Evolutionary conservation across 2,888 invertebrate species (phyloP).

Genomic region (Caenorhabditis sp.): DNA sequence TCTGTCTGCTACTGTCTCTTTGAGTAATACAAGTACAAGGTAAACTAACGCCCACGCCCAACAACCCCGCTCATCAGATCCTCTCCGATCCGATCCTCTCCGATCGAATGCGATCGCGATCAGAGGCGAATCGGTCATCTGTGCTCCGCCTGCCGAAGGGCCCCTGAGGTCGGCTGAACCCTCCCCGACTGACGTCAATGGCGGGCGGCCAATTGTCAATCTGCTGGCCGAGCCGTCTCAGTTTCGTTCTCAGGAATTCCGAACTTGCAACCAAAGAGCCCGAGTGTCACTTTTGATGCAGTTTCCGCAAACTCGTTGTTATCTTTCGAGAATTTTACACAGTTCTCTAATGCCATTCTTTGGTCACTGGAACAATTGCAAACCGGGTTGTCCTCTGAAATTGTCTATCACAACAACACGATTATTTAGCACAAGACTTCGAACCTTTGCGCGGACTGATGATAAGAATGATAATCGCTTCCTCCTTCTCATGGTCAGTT

Average conservation of each 20-base stretch:
- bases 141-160: not conserved
- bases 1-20: too few relatives aligned
- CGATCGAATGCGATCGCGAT: too few relatives aligned
- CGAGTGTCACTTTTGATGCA: not conserved
- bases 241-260: conserved; percentile 51
- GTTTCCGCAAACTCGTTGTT: not conserved
- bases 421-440: too few relatives aligned
- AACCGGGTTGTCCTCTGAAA: too few relatives aligned
- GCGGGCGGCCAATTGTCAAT: conserved; percentile 18
- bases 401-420: too few relatives aligned
- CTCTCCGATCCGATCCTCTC: conserved; percentile 1
- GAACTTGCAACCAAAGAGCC: conserved; percentile 3
- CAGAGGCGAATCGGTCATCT: conserved; percentile 2
- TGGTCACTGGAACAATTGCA: too few relatives aligned
- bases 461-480: too few relatives aligned
- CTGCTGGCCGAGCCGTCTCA: conserved; percentile 8
- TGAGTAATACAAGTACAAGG: conserved; percentile 10
- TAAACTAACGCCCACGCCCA: conserved; percentile 7
- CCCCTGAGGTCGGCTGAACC: conserved; percentile 13
- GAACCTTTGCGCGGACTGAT: too few relatives aligned
- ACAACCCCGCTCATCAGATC: too few relatives aligned
- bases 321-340: too few relatives aligned
- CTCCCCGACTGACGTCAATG: conserved; percentile 29
- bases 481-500: too few relatives aligned
- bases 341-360: too few relatives aligned